Percentiles rank a stretch among this genome's conserved stretches.
phyloP scores from a whole-genome alignment of 2,888 invertebrate species.

The Zelleria hepariella region DNA sequence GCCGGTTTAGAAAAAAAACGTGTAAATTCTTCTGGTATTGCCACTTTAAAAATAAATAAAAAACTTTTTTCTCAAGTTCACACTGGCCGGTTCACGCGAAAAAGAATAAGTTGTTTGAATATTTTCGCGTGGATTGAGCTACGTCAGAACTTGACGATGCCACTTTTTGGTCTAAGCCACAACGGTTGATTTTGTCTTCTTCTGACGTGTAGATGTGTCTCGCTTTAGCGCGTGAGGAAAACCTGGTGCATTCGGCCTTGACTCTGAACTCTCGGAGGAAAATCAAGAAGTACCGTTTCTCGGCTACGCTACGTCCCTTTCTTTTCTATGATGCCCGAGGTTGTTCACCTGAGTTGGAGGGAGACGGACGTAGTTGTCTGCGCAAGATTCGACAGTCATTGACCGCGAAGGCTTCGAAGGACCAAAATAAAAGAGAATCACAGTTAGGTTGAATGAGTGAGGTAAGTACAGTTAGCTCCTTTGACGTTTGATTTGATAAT shows the following conservation, averaged over 20 bases:
- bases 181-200: conserved; percentile 21
- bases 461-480: conserved; percentile 15
- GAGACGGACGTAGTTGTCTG: conserved; percentile 36
- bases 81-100: neutral
- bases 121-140: conserved; percentile 22
- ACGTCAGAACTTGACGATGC: conserved; percentile 31
- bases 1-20: conserved; percentile 10
- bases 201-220: conserved; percentile 28
- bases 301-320: conserved; percentile 21
- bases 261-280: conserved; percentile 44
- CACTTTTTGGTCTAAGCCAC: conserved; percentile 40
- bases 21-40: neutral
- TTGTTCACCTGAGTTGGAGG: conserved; percentile 20
- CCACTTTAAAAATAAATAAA: neutral
- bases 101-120: neutral
- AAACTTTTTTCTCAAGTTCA: neutral
- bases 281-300: conserved; percentile 53
- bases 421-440: conserved; percentile 44
- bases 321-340: conserved; percentile 22
- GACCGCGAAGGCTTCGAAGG: conserved; percentile 52
- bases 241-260: conserved; percentile 59
- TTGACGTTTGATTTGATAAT: neutral
- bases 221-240: conserved; percentile 26
- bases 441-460: conserved; percentile 35
- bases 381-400: conserved; percentile 57